These are phyloP conservation scores for Bellardia bayeri DNA, from an alignment of 2,888 invertebrate genomes.

Conservation along the genomic window DNA sequence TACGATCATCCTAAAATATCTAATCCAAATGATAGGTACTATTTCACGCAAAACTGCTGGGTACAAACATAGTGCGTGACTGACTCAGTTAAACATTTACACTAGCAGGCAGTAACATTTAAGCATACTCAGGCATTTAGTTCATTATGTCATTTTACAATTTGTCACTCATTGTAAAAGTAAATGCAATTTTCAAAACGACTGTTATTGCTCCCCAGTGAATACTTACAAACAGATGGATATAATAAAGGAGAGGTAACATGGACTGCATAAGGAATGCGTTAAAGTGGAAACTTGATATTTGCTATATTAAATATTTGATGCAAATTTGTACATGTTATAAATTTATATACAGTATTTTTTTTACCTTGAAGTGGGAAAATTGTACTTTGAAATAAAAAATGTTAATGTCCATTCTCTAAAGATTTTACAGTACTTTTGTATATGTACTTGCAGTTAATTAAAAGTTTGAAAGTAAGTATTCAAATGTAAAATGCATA, in stretches of 20 bases:
- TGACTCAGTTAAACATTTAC: not conserved
- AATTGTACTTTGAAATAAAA: too few relatives aligned
- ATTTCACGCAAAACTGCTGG: too few relatives aligned
- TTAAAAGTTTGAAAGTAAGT: not conserved
- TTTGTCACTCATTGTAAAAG: slow-evolving; percentile 61
- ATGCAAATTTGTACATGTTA: too few relatives aligned
- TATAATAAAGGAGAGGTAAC: slow-evolving; percentile 21
- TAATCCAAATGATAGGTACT: too few relatives aligned
- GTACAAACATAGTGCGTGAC: not conserved
- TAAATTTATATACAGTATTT: too few relatives aligned
- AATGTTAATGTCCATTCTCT: too few relatives aligned
- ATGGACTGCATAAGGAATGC: slow-evolving; percentile 39
- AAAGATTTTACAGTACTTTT: not conserved
- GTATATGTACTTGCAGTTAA: not conserved
- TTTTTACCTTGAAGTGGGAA: too few relatives aligned
- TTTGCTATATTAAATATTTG: too few relatives aligned
- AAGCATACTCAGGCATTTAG: slow-evolving; percentile 30
- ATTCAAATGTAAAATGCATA: not conserved
- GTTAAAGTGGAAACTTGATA: slow-evolving; percentile 15
- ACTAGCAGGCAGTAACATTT: not conserved
- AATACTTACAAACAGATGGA: slow-evolving; percentile 26
- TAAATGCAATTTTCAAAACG: slow-evolving; percentile 69
- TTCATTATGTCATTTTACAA: slow-evolving; percentile 65
- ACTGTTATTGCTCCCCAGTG: slow-evolving; percentile 67
- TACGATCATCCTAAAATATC: too few relatives aligned